A percentile compares a stretch with the other conserved stretches of the same genome.
Evolutionary conservation across 2,113 vertebrate species (phyloP).

Genomic region (Hemiscyllium ocellatum): DNA sequence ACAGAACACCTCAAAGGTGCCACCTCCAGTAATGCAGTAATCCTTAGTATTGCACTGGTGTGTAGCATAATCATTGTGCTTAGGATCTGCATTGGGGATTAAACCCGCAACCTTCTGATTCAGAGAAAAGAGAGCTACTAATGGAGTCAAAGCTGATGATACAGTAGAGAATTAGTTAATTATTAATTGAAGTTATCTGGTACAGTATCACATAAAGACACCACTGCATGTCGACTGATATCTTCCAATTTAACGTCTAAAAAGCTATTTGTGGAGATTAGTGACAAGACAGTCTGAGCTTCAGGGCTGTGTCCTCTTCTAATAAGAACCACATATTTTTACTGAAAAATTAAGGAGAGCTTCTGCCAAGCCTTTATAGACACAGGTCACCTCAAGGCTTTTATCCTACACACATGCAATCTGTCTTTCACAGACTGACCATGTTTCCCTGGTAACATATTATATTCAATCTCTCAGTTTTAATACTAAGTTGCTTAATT

Average conservation of each 20-base stretch:
- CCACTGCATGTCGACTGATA: background rate
- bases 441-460: background rate
- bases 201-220: background rate
- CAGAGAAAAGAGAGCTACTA: no score
- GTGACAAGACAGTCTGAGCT: background rate
- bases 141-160: no score
- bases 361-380: background rate
- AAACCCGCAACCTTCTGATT: no score
- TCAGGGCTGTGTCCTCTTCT: background rate
- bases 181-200: background rate
- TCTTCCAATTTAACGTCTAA: background rate
- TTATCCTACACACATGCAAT: background rate
- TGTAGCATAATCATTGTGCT: no score
- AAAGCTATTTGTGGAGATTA: background rate
- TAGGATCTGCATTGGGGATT: no score
- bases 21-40: no score
- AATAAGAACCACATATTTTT: background rate
- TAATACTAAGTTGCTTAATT: background rate
- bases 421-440: background rate
- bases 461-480: background rate
- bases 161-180: no score
- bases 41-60: no score
- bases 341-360: background rate
- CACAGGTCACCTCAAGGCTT: background rate
- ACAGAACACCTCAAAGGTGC: no score